These are phyloP conservation scores for Saxidomus purpurata DNA, from an alignment of 1,140 invertebrate genomes.

Conservation along the genomic window DNA sequence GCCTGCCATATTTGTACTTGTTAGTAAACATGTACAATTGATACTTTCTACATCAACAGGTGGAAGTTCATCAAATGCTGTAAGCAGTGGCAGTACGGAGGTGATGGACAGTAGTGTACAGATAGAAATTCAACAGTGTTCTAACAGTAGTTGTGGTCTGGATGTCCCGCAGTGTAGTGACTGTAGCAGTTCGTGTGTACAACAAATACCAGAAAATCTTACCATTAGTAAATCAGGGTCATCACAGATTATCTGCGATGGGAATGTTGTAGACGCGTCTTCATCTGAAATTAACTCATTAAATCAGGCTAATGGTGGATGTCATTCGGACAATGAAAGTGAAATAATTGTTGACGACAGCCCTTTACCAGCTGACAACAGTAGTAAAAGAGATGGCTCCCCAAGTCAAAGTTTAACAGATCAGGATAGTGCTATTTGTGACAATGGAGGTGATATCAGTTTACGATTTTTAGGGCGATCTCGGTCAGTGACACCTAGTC, in stretches of 20 bases:
- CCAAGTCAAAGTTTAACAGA: neutral
- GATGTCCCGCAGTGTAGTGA: conserved; percentile 23
- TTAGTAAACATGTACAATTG: too few species aligned
- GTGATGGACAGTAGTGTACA: neutral
- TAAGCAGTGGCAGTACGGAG: neutral
- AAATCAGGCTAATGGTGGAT: conserved; percentile 11
- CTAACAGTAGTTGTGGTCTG: neutral
- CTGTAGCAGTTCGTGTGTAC: conserved; percentile 42
- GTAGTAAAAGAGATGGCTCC: neutral
- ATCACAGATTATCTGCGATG: conserved; percentile 16
- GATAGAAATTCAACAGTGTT: neutral
- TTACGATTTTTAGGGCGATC: neutral
- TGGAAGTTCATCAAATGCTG: neutral
- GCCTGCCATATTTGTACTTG: too few species aligned
- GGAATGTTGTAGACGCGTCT: neutral
- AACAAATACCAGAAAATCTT: conserved; percentile 27
- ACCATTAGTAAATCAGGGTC: neutral
- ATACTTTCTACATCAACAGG: neutral
- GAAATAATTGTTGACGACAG: conserved; percentile 60
- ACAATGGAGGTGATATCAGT: conserved; percentile 16
- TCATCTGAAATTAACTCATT: neutral
- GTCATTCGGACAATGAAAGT: conserved; percentile 39
- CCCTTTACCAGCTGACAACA: neutral
- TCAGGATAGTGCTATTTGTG: neutral
- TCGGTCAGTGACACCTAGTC: conserved; percentile 56